Percentiles rank a stretch among this genome's conserved stretches.
Evolutionary conservation across 2,797 vertebrate genomes (phyloP).

Genomic region (Chelidonichthys spinosus): DNA sequence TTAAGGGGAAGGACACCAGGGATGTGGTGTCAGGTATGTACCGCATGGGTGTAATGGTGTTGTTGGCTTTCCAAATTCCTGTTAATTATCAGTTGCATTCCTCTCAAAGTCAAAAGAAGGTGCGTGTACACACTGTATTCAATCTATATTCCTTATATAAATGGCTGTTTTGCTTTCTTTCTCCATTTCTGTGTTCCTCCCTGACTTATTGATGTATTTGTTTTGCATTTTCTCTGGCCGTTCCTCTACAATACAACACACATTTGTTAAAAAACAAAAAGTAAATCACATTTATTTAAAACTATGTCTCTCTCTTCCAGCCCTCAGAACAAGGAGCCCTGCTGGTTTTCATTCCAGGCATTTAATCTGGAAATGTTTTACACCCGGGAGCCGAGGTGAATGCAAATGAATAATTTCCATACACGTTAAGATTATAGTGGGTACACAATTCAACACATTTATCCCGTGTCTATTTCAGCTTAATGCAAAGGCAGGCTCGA

Average conservation of each 20-base stretch:
- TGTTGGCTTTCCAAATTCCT: neutral
- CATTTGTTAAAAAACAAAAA: neutral
- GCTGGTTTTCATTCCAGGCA: constrained; percentile 29
- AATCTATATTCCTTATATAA: neutral
- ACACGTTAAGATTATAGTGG: neutral
- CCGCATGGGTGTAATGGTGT: neutral
- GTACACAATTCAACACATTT: neutral
- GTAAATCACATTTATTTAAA: constrained; percentile 4
- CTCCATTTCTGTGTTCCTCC: neutral
- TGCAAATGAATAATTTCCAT: neutral
- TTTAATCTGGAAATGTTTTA: constrained; percentile 21
- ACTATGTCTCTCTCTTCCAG: neutral
- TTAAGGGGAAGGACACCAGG: constrained; percentile 44
- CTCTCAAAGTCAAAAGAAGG: neutral
- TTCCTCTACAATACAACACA: neutral
- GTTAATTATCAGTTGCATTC: neutral
- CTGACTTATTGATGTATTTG: neutral
- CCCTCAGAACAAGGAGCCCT: neutral
- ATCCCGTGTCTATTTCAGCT: neutral
- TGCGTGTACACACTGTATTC: neutral
- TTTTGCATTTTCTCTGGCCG: constrained; percentile 1
- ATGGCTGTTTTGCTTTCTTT: neutral
- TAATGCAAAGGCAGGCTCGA: neutral
- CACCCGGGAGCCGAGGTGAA: constrained; percentile 17
- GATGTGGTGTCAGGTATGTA: constrained; percentile 7